Conservation (phyloP, 2,113 vertebrate species). For the Silurus glanis region DNA sequence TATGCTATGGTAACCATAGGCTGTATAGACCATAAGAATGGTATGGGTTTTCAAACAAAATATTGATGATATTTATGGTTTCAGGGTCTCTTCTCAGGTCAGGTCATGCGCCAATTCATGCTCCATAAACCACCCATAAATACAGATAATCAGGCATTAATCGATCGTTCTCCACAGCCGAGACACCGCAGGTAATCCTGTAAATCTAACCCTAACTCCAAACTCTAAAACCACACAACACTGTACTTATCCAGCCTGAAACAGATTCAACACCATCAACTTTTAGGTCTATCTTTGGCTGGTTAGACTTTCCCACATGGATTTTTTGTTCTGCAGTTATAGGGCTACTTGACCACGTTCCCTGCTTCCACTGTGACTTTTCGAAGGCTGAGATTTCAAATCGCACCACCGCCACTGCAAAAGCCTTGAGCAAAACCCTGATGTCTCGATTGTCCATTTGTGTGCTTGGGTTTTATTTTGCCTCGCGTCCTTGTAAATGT, state of each 20-base stretch:
- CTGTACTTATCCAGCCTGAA: neutral
- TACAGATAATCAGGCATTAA: neutral
- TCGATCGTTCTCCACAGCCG: neutral
- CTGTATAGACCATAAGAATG: neutral
- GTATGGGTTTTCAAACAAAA: too few species aligned
- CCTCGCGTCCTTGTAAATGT: neutral
- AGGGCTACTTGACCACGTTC: neutral
- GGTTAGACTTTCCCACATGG: neutral
- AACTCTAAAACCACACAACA: neutral
- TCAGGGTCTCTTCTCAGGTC: neutral
- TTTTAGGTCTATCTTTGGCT: neutral
- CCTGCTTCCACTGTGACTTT: neutral
- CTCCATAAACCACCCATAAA: neutral
- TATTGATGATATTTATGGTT: neutral
- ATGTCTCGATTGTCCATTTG: neutral
- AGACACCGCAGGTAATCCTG: neutral
- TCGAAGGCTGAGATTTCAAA: neutral
- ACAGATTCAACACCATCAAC: neutral
- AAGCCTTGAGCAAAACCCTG: neutral
- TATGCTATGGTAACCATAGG: neutral
- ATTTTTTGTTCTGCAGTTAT: neutral
- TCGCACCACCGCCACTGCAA: neutral
- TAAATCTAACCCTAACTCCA: neutral
- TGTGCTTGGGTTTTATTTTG: neutral
- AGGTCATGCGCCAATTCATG: neutral